These are phyloP conservation scores for Trichopria drosophilae DNA, from an alignment of 2,888 invertebrate genomes.

Conservation along the genomic window DNA sequence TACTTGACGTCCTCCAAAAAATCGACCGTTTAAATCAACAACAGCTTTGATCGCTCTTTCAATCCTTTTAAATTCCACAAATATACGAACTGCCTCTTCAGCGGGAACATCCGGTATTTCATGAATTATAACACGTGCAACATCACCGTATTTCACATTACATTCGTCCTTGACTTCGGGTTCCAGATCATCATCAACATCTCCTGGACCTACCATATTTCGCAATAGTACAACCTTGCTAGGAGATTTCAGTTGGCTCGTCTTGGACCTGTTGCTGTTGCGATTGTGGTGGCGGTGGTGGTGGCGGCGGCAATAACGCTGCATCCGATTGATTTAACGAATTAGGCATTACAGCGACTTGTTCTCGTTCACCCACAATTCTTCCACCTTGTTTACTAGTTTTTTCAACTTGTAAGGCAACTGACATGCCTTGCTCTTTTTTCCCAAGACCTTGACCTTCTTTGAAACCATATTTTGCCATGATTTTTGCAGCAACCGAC, in stretches of 20 bases:
- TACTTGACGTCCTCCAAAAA: constrained; percentile 96
- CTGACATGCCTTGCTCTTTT: constrained; percentile 97
- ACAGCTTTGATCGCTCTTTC: constrained; percentile 99
- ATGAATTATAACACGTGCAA: constrained; percentile 87
- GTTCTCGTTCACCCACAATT: constrained; percentile 93
- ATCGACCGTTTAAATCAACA: constrained; percentile 94
- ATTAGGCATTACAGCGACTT: constrained; percentile 66
- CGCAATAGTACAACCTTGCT: constrained; percentile 77
- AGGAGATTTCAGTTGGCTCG: constrained; percentile 85
- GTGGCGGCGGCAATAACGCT: constrained; percentile 61
- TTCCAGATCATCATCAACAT: constrained; percentile 96
- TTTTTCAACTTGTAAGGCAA: constrained; percentile 95
- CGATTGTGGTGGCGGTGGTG: constrained; percentile 47
- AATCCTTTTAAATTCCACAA: constrained; percentile 95
- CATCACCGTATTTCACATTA: constrained; percentile 96
- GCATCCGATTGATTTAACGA: too few species aligned
- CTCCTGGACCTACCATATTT: constrained; percentile 99
- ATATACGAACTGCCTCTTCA: constrained; percentile 96
- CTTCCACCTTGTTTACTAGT: constrained; percentile 95
- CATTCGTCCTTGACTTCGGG: constrained; percentile 99
- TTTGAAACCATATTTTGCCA: constrained; percentile 99
- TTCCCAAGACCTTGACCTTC: constrained; percentile 97
- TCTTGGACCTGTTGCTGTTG: constrained; percentile 56
- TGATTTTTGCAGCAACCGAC: constrained; percentile 96
- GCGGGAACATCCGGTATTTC: constrained; percentile 80